These are phyloP conservation scores for Corythornis madagascariensis DNA, from an alignment of 2,113 vertebrate genomes.

Conservation along the genomic window DNA sequence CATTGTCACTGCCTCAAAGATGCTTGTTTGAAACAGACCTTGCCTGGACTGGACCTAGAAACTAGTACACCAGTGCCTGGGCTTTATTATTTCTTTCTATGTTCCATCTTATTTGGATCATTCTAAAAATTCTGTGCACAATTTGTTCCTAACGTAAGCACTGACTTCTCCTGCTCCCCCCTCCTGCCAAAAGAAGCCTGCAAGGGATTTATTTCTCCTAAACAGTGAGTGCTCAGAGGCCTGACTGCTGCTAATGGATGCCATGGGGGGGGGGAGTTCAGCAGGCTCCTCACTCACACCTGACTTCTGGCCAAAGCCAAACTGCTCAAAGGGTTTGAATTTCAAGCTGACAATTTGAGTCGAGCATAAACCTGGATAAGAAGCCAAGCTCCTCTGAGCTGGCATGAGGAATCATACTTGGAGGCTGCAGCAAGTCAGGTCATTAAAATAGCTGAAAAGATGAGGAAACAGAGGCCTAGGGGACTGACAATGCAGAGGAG, in stretches of 20 bases:
- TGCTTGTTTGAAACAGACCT: conserved; percentile 22
- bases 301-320: neutral
- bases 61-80: neutral
- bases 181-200: neutral
- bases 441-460: neutral
- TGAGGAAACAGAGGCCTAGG: neutral
- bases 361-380: neutral
- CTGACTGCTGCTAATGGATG: neutral
- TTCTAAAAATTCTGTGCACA: conserved; percentile 36
- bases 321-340: conserved; percentile 22
- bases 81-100: neutral
- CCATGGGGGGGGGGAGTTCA: neutral
- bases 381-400: neutral
- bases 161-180: neutral
- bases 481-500: neutral
- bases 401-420: neutral
- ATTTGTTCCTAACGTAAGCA: conserved; percentile 42
- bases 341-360: neutral
- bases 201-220: conserved; percentile 24
- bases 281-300: neutral
- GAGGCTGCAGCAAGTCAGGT: neutral
- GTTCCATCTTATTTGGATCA: neutral
- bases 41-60: neutral
- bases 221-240: neutral
- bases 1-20: neutral